Evolutionary conservation across 2,797 vertebrate species (phyloP).

Genomic region (Limnodromus scolopaceus): DNA sequence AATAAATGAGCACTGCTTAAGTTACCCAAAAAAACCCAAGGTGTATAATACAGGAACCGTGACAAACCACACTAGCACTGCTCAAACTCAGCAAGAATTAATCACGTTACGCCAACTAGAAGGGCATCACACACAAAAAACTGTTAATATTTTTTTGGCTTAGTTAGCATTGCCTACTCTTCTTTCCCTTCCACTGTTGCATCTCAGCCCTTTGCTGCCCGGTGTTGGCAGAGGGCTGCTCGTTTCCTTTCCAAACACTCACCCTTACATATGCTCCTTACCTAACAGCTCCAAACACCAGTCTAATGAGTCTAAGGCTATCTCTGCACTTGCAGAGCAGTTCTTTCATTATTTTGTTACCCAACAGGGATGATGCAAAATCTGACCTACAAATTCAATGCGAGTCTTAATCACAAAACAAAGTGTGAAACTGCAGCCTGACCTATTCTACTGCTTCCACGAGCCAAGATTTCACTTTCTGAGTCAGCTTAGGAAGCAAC

Average conservation of each 20-base stretch:
- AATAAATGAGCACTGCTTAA: not conserved
- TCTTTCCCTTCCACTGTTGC: not conserved
- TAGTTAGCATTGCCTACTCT: not conserved
- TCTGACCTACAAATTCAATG: not conserved
- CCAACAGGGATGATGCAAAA: not conserved
- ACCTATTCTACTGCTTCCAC: not conserved
- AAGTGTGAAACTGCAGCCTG: not conserved
- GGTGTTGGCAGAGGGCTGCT: not conserved
- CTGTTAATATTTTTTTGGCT: not conserved
- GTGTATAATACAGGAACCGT: not conserved
- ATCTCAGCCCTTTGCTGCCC: not conserved
- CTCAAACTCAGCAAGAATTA: not conserved
- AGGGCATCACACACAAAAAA: not conserved
- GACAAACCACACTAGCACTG: not conserved
- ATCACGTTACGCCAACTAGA: not conserved
- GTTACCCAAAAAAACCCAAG: no score
- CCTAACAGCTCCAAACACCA: not conserved
- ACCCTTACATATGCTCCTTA: not conserved
- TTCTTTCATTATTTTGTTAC: not conserved
- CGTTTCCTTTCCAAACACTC: not conserved
- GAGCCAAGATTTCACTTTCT: not conserved
- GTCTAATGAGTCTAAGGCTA: not conserved
- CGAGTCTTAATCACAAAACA: not conserved
- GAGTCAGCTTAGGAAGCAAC: not conserved
- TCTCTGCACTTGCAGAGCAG: not conserved